These are phyloP conservation scores for Chymomyza procnemis DNA, from an alignment of 2,888 invertebrate species.

Conservation along the genomic window DNA sequence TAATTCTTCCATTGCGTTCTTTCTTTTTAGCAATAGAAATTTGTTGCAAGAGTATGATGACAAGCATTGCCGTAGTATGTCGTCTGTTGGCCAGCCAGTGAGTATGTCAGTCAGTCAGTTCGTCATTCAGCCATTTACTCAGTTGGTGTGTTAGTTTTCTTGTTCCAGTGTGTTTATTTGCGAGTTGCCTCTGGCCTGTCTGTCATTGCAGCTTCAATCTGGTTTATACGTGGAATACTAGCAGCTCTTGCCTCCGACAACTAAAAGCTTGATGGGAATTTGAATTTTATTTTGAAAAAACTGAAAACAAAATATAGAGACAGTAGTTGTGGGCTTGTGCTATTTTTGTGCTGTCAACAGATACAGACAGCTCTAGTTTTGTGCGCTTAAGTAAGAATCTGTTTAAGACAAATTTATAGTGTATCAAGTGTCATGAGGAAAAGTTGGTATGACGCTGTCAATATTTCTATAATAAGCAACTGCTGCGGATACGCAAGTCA, in stretches of 20 bases:
- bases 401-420: no score
- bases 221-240: background rate
- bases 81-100: background rate
- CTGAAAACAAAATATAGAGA: no score
- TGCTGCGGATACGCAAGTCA: no score
- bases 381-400: no score
- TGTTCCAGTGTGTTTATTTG: background rate
- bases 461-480: no score
- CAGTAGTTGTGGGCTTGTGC: no score
- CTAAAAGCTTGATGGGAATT: no score
- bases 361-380: no score
- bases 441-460: no score
- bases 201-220: slow-evolving; percentile 54
- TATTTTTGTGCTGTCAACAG: no score
- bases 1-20: background rate
- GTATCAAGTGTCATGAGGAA: no score
- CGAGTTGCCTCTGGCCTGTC: slow-evolving; percentile 33
- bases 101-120: background rate
- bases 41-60: background rate
- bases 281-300: no score
- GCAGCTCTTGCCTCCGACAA: background rate
- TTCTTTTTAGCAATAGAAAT: background rate
- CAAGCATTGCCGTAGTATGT: background rate
- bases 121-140: background rate
- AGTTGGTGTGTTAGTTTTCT: slow-evolving; percentile 29